Base-by-base conservation (phyloP, 64 coral and sea anemone species). In the Montipora sp. region DNA sequence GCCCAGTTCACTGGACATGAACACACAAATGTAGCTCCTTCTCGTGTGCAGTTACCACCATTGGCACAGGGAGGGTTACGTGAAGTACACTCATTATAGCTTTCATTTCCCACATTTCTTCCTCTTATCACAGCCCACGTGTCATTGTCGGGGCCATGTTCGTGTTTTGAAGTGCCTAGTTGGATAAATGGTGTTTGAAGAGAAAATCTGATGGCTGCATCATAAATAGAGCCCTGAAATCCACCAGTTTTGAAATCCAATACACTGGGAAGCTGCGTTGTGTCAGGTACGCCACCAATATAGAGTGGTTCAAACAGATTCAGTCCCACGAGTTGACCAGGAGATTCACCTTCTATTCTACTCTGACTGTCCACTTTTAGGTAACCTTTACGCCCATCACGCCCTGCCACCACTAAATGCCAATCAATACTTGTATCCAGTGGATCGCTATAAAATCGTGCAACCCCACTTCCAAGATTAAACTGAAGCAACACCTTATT, bases 251-350 rank as follows among this genome's bases (percentile, higher is more conserved):
- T 93, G 59, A 95, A 98, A 3, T 73, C 49, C 27, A 96, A 77
- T 4, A 92, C 91, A 74, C 81, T 98, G 14, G 94, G 94, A 20
- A 98, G 65, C 79, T 91, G 89, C 16, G 50, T 66, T 45, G 85
- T 83, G 15, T 93, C 75, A 15, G 91, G 94, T 7, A 98, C 80
- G 5, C 97, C 97, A 49, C 94, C 97, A 69, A 98, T 88, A 59
- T 95, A 96, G 8, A 98, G 83, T 49, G 94, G 88, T 44, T 83
- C 92, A 84, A 87, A 95, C 47, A 98, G 49, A 57, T 98, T 94
- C 3, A 98, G 79, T 77, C 94, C 97, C 51, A 75, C 51, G 12
- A 96, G 80, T 1, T 89, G 70, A 4, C 82, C 91, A 20, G 73
- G 75, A 36, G 94, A 96, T 27, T 43, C 46, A 47, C 79, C 82